These are phyloP conservation scores for Abramis brama DNA, from an alignment of 2,113 vertebrate genomes.

Conservation along the genomic window DNA sequence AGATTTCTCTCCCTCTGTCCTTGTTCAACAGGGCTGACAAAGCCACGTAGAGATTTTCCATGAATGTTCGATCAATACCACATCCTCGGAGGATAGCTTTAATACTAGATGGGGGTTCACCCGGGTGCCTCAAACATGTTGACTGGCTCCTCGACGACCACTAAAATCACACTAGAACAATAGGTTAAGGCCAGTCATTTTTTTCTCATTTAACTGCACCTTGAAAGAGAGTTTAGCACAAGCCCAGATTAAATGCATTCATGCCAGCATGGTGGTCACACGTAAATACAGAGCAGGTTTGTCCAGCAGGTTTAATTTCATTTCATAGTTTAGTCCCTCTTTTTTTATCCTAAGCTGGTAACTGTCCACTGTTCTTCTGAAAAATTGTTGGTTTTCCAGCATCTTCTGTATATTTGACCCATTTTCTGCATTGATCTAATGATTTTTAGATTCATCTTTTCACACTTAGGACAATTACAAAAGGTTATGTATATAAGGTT, in stretches of 20 bases:
- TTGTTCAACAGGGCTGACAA: constrained; percentile 37
- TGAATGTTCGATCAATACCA: constrained; percentile 31
- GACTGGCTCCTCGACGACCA: neutral
- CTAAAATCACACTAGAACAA: neutral
- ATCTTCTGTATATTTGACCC: neutral
- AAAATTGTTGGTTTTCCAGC: neutral
- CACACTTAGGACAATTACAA: too few relatives aligned
- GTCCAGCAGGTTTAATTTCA: neutral
- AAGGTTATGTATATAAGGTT: too few relatives aligned
- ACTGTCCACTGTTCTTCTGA: neutral
- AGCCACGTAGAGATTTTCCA: constrained; percentile 41
- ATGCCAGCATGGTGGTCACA: neutral
- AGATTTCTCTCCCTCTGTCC: constrained; percentile 24
- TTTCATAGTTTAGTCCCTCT: neutral
- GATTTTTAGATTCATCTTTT: too few relatives aligned
- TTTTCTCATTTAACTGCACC: neutral
- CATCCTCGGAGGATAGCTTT: constrained; percentile 14
- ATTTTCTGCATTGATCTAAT: too few relatives aligned
- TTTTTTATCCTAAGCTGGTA: neutral
- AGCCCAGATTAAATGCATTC: neutral
- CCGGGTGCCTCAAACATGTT: constrained; percentile 3
- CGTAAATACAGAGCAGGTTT: neutral
- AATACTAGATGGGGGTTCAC: constrained; percentile 7
- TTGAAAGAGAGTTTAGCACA: neutral
- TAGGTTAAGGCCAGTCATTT: neutral